These are phyloP conservation scores for Caenorhabditis panamensis DNA, from an alignment of 2,888 invertebrate species.

Conservation along the genomic window DNA sequence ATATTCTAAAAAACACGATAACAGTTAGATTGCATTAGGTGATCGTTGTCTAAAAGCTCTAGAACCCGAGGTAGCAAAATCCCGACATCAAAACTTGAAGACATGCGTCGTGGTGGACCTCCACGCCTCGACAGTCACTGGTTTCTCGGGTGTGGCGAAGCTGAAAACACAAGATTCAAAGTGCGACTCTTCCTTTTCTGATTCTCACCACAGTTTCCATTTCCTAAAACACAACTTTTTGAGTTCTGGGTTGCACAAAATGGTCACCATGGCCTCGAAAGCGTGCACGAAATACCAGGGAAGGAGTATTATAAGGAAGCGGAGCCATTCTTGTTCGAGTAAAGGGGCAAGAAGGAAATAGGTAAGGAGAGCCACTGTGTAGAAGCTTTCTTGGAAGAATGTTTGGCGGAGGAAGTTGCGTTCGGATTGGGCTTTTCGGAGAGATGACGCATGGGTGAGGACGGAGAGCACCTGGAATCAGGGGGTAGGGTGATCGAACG, in stretches of 20 bases:
- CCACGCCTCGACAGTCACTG: slow-evolving; percentile 26
- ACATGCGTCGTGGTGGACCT: slow-evolving; percentile 34
- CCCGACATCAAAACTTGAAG: slow-evolving; percentile 33
- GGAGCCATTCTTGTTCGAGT: slow-evolving; percentile 24
- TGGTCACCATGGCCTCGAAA: slow-evolving; percentile 36
- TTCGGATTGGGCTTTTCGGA: slow-evolving; percentile 34
- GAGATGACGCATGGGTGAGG: slow-evolving; percentile 24
- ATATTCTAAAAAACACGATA: too few species aligned
- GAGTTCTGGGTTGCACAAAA: slow-evolving; percentile 37
- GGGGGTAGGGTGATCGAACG: neutral
- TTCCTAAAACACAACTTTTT: slow-evolving; percentile 36
- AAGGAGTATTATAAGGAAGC: slow-evolving; percentile 33
- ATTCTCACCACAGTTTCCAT: slow-evolving; percentile 34
- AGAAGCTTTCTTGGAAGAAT: slow-evolving; percentile 29
- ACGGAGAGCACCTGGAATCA: slow-evolving; percentile 25
- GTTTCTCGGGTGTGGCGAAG: slow-evolving; percentile 4
- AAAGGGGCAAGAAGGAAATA: slow-evolving; percentile 29
- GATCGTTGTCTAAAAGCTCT: too few species aligned
- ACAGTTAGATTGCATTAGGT: too few species aligned
- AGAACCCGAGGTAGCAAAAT: too few species aligned
- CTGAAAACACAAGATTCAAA: too few species aligned
- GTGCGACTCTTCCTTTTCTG: too few species aligned
- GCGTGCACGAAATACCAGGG: slow-evolving; percentile 46
- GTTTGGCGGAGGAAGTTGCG: slow-evolving; percentile 32
- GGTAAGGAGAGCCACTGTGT: slow-evolving; percentile 21